Evolutionary conservation across 1,140 invertebrate species (phyloP).

Genomic region (Holotrichia oblita): DNA sequence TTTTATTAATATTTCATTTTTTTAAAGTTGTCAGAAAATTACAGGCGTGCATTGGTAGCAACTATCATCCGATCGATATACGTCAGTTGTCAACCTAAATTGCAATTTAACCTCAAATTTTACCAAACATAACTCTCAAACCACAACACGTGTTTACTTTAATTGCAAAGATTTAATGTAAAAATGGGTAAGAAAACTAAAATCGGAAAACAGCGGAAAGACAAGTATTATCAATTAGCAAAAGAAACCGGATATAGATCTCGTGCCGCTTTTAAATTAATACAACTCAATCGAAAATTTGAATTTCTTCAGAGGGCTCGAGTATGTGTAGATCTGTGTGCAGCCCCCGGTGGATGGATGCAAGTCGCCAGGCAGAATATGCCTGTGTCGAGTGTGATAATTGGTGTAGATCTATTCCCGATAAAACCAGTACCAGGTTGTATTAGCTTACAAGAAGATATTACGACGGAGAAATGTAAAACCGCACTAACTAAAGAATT

Average conservation of each 20-base stretch:
- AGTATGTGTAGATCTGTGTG: slow-evolving; percentile 98
- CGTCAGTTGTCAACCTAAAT: background rate
- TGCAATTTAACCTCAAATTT: background rate
- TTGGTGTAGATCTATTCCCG: slow-evolving; percentile 95
- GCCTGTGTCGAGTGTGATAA: slow-evolving; percentile 94
- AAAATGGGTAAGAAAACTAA: slow-evolving; percentile 96
- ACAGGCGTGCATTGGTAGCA: background rate
- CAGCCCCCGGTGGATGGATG: slow-evolving; percentile 99
- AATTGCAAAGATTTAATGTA: background rate
- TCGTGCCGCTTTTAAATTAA: slow-evolving; percentile 97
- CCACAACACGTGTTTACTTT: slow-evolving; percentile 22
- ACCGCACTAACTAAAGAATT: slow-evolving; percentile 83
- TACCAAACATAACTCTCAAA: background rate
- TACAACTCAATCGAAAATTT: slow-evolving; percentile 97
- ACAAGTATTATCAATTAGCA: slow-evolving; percentile 98
- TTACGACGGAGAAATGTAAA: slow-evolving; percentile 93
- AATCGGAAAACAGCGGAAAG: slow-evolving; percentile 96
- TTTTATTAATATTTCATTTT: no score
- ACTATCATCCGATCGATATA: background rate
- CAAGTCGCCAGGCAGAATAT: slow-evolving; percentile 99
- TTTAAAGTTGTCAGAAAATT: no score
- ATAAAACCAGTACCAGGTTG: slow-evolving; percentile 94
- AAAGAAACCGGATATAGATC: slow-evolving; percentile 98
- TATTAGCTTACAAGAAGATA: slow-evolving; percentile 91
- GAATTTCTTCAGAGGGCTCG: slow-evolving; percentile 95